These are phyloP conservation scores for Gobionotothen gibberifrons DNA, from an alignment of 2,797 vertebrate species.

Conservation along the genomic window DNA sequence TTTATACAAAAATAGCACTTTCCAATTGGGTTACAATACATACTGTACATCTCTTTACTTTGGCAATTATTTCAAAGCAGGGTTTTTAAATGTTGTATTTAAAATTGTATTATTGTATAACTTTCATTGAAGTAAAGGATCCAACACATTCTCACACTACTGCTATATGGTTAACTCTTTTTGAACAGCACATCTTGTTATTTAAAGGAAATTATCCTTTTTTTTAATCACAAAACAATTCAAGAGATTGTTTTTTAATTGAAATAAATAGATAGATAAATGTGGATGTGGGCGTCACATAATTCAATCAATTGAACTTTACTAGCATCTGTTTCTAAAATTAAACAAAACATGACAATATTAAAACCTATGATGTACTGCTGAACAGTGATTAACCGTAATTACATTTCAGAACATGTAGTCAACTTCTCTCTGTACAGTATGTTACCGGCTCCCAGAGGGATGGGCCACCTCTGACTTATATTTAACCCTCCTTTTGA, in stretches of 20 bases:
- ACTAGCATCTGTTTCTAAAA: conserved; percentile 2
- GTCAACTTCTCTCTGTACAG: conserved; percentile 23
- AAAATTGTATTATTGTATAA: too few species aligned
- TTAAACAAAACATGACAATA: conserved; percentile 1
- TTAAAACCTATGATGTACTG: not conserved
- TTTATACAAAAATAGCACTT: not conserved
- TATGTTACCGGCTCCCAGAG: conserved; percentile 28
- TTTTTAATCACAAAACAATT: not conserved
- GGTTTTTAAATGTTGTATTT: too few species aligned
- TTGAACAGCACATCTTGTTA: not conserved
- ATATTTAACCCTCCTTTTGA: conserved; percentile 75
- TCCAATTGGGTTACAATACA: too few species aligned
- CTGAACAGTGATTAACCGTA: conserved; percentile 39
- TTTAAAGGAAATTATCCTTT: not conserved
- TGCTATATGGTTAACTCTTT: not conserved
- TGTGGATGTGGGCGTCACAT: not conserved
- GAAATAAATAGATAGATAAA: too few species aligned
- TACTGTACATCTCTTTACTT: not conserved
- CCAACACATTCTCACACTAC: not conserved
- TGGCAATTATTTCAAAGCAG: too few species aligned
- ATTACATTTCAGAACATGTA: conserved; percentile 13
- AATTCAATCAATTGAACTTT: not conserved
- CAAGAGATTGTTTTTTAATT: not conserved
- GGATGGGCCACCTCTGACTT: conserved; percentile 57
- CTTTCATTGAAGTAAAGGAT: not conserved